phyloP scores from a whole-genome alignment of 2,888 invertebrate species.

The Clanis bilineata region DNA sequence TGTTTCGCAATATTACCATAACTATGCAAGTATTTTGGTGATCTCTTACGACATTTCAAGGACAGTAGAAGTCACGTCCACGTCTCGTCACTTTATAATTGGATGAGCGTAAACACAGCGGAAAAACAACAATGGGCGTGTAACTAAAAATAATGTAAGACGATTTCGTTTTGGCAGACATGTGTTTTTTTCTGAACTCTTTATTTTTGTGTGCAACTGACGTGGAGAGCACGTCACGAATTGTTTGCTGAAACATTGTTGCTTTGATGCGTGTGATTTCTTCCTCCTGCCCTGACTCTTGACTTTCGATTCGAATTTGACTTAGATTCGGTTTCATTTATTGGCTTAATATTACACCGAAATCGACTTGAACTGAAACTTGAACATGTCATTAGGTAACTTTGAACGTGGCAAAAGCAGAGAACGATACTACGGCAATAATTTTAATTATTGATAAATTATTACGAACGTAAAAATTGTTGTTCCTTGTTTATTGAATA shows the following conservation, averaged over 20 bases:
- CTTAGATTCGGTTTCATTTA: no score
- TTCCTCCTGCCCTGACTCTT: no score
- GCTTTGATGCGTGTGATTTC: neutral
- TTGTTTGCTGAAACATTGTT: neutral
- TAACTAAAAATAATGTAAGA: neutral
- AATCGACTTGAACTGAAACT: no score
- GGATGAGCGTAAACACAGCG: neutral
- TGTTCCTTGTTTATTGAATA: no score
- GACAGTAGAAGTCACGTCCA: neutral
- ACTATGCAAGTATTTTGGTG: neutral
- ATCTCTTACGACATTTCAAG: neutral
- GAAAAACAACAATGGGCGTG: conserved; percentile 4
- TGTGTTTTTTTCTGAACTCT: neutral
- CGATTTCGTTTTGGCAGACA: neutral
- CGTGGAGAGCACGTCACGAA: neutral
- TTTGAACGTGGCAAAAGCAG: no score
- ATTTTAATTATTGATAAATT: no score
- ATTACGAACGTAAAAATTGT: no score
- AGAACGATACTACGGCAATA: no score
- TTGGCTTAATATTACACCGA: no score
- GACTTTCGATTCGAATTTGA: no score
- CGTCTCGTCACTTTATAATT: neutral
- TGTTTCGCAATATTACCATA: neutral
- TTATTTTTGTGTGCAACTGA: neutral
- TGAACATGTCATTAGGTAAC: no score